Percentiles rank a stretch among this genome's conserved stretches.
Conservation (phyloP, 2,113 vertebrate genomes). For the Albula glossodonta region DNA sequence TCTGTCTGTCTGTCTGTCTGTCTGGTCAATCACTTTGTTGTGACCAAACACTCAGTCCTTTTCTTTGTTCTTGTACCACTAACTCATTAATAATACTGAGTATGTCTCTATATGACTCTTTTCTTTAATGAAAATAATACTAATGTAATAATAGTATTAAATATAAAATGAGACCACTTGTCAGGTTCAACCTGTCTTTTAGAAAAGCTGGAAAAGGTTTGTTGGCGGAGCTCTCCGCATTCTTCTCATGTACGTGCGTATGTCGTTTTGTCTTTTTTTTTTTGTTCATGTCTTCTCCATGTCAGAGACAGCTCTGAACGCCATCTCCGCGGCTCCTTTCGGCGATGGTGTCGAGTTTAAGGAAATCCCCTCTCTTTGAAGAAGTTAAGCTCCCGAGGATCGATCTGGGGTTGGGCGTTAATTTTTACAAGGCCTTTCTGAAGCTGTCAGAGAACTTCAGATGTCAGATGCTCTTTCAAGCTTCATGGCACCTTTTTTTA, state of each 20-base stretch:
- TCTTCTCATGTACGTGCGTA: conserved; percentile 56
- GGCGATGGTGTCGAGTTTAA: conserved; percentile 82
- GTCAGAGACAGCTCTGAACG: conserved; percentile 85
- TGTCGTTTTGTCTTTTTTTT: conserved; percentile 62
- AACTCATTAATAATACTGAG: background rate
- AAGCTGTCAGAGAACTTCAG: conserved; percentile 72
- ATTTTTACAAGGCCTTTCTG: conserved; percentile 68
- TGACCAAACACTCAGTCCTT: too few relatives aligned
- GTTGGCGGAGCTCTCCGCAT: conserved; percentile 73
- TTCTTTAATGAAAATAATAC: background rate
- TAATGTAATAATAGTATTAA: background rate
- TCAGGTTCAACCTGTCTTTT: conserved; percentile 9
- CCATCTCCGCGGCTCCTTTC: conserved; percentile 56
- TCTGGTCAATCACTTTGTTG: too few relatives aligned
- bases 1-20: too few relatives aligned
- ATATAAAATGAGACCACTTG: too few relatives aligned
- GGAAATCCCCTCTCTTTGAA: conserved; percentile 83
- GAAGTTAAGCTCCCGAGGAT: conserved; percentile 88
- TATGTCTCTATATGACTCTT: background rate
- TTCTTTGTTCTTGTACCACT: too few relatives aligned
- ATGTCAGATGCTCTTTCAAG: conserved; percentile 64
- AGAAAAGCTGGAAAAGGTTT: conserved; percentile 75
- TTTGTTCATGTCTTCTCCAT: conserved; percentile 74
- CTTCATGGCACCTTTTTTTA: conserved; percentile 69
- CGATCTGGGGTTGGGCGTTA: conserved; percentile 78